A percentile compares a stretch with the other conserved stretches of the same genome.
phyloP scores from a whole-genome alignment of 2,888 invertebrate species.

The Geotrupes spiniger region DNA sequence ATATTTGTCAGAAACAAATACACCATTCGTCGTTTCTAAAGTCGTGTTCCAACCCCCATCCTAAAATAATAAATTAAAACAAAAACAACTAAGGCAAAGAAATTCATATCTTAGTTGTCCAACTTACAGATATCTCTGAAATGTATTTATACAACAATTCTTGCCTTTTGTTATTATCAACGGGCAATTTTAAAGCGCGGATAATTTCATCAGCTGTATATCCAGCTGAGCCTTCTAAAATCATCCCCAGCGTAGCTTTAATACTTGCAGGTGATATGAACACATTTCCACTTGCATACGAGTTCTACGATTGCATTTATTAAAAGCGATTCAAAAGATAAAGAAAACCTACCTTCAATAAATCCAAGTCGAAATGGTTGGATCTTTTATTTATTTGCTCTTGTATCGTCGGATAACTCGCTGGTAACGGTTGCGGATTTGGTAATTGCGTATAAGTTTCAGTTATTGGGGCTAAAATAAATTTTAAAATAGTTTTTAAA shows the following conservation, averaged over 20 bases:
- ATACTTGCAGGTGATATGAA: conserved; percentile 67
- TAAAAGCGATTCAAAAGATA: conserved; percentile 6
- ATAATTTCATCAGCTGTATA: conserved; percentile 58
- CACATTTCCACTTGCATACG: conserved; percentile 49
- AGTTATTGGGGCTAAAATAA: too few species aligned
- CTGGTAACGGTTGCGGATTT: neutral
- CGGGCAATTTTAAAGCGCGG: conserved; percentile 56
- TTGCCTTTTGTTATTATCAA: conserved; percentile 30
- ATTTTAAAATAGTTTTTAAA: too few species aligned
- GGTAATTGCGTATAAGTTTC: too few species aligned
- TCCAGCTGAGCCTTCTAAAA: conserved; percentile 62
- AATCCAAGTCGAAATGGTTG: conserved; percentile 45
- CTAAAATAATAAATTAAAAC: conserved; percentile 2
- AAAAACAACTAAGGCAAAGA: too few species aligned
- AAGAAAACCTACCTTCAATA: conserved; percentile 37
- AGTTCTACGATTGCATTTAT: conserved; percentile 2
- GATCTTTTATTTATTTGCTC: conserved; percentile 29
- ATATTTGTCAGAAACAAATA: conserved; percentile 52
- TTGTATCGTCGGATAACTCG: neutral
- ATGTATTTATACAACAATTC: neutral
- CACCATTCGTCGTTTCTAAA: conserved; percentile 52
- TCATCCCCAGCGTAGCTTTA: conserved; percentile 61
- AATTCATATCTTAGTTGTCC: too few species aligned
- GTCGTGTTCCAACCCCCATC: conserved; percentile 4
- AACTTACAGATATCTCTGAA: neutral